Evolutionary conservation across 2,113 vertebrate species (phyloP), one percentile per base, ranked within the genome.

Genomic region (Probosciger aterrimus): DNA sequence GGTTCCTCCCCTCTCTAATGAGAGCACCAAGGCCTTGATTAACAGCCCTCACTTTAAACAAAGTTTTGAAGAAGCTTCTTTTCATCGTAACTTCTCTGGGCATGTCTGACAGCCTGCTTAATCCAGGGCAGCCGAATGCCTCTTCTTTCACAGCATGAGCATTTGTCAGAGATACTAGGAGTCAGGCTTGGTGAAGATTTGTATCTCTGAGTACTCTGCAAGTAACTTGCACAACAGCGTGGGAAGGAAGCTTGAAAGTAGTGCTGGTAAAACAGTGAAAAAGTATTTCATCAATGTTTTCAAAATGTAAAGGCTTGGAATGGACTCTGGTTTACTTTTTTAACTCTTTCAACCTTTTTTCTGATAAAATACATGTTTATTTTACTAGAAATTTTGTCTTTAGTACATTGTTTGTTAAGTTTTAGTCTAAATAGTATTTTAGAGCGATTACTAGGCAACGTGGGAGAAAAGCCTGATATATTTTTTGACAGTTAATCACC

Each of bases 241-340:
- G 91, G 95, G 95, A 96, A 97, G 93, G 27, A 89, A 91, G 65
- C 77, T 93, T 92, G 76, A 77, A 96, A 83, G 88, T 60, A 78
- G 79, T 82, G 49, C 93, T 95, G 93, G 90, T 92, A 84, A 93
- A 95, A 96, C 74, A 95, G 83, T 82, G 76, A 84, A 92, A 95
- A 96, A 91, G 53, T 92, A 73, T 96, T 88, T 90, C 53, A 92
- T 95, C 86, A 84, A 59, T 96, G 77, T 94, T 96, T 96, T 81
- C 95, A 95, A 88, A 95, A 95, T 90, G 80, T 30, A 77, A 84
- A 88, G 57, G 47, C 37, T 88, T 90, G 62, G 84, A 93, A 92
- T 19, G 39, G 88, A 65, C 2, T 68, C 35, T 50, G 27, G 6
- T 88, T 87, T 92, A 50, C 23, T 92, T 91, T 84, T 93, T 69